phyloP scores from a whole-genome alignment of 2,113 vertebrate genomes.

The Callocephalon fimbriatum region DNA sequence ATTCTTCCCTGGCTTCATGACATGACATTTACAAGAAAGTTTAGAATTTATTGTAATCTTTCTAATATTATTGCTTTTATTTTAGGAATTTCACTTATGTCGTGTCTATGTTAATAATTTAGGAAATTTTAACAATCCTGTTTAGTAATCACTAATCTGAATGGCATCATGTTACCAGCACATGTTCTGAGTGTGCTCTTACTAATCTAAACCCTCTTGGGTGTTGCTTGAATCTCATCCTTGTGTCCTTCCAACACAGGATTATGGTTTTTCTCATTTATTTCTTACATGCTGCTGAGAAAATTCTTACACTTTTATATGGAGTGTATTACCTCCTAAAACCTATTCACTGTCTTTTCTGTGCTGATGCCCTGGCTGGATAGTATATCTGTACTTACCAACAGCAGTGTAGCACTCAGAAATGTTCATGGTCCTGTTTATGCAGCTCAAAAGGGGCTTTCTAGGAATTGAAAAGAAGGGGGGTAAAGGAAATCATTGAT shows the following conservation, averaged over 20 bases:
- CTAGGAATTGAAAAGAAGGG: neutral
- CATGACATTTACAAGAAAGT: neutral
- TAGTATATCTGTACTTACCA: neutral
- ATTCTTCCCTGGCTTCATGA: neutral
- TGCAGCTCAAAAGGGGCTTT: neutral
- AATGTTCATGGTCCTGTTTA: neutral
- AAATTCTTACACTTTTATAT: neutral
- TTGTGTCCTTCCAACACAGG: neutral
- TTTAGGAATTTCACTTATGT: neutral
- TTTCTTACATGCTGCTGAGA: neutral
- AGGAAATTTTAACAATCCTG: neutral
- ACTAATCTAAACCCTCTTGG: neutral
- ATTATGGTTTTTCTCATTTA: neutral
- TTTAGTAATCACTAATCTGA: neutral
- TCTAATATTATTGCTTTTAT: neutral
- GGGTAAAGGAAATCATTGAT: neutral
- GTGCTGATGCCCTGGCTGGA: neutral
- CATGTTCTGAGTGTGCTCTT: neutral
- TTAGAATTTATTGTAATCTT: neutral
- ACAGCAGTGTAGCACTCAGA: neutral
- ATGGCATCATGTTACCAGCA: neutral
- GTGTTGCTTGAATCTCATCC: neutral
- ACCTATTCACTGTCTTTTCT: neutral
- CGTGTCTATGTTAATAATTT: neutral
- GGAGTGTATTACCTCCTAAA: neutral